These are phyloP conservation scores for Nipponacmea schrenckii DNA, from an alignment of 2,888 invertebrate genomes.

Conservation along the genomic window DNA sequence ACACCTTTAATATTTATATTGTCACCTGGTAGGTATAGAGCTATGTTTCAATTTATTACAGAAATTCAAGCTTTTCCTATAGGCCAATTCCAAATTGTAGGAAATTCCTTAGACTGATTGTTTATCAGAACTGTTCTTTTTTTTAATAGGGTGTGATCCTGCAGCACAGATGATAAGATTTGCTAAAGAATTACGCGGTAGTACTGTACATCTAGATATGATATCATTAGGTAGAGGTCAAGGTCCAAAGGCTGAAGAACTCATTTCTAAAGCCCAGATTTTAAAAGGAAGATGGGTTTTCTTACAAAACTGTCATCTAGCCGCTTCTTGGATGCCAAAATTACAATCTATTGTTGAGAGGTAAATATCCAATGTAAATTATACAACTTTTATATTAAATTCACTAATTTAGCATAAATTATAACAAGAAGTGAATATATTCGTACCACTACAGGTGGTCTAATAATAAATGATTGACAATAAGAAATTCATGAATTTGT, in stretches of 20 bases:
- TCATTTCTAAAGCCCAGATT: constrained; percentile 67
- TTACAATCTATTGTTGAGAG: constrained; percentile 64
- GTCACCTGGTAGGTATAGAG: constrained; percentile 61
- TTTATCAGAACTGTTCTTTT: background rate
- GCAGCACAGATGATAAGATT: constrained; percentile 61
- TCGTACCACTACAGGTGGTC: background rate
- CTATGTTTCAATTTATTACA: background rate
- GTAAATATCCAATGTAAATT: constrained; percentile 39
- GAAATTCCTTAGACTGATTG: background rate
- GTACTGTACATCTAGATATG: constrained; percentile 66
- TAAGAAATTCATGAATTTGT: background rate
- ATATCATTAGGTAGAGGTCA: constrained; percentile 68
- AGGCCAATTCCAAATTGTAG: background rate
- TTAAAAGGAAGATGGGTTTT: constrained; percentile 68
- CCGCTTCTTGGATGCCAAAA: constrained; percentile 67
- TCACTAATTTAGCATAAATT: background rate
- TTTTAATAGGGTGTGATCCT: constrained; percentile 63
- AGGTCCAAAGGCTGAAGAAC: constrained; percentile 67
- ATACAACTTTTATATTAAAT: background rate
- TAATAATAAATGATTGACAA: background rate
- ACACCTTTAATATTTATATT: constrained; percentile 67
- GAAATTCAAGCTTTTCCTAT: background rate
- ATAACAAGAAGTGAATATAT: background rate
- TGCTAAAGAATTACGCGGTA: constrained; percentile 65
- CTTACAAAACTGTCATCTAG: constrained; percentile 68